These are phyloP conservation scores for Octodon degus DNA, from an alignment of 2,113 vertebrate species.

Conservation along the genomic window DNA sequence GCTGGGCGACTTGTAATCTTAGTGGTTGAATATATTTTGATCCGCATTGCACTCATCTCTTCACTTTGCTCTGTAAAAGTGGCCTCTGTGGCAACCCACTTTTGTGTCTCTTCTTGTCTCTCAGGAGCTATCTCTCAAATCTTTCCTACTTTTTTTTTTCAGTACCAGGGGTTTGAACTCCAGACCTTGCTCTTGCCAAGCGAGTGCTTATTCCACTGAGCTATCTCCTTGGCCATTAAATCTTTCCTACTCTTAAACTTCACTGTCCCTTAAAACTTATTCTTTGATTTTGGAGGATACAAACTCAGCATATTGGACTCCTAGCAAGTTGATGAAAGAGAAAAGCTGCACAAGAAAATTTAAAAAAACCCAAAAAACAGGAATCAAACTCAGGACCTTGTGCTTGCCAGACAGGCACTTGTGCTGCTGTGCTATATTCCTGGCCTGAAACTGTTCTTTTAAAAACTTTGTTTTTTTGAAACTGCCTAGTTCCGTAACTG, in stretches of 20 bases:
- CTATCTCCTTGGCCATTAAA: neutral
- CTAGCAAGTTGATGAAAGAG: neutral
- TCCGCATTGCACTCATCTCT: neutral
- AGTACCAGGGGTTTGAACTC: too few relatives aligned
- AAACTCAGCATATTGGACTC: neutral
- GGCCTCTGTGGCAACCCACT: neutral
- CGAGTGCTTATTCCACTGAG: too few relatives aligned
- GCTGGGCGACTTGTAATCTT: neutral
- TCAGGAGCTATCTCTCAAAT: neutral
- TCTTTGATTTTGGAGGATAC: neutral
- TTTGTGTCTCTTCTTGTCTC: neutral
- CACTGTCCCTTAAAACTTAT: neutral
- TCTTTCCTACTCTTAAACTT: neutral
- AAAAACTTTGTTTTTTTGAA: too few relatives aligned
- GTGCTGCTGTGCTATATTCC: too few relatives aligned
- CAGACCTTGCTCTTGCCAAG: too few relatives aligned
- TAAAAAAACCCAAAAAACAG: too few relatives aligned
- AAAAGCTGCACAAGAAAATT: too few relatives aligned
- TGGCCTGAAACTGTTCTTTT: too few relatives aligned
- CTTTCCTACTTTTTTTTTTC: neutral
- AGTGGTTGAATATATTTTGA: neutral
- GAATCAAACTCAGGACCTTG: too few relatives aligned
- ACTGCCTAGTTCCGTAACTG: too few relatives aligned
- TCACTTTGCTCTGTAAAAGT: neutral
- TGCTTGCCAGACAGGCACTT: too few relatives aligned